These are phyloP conservation scores for Melanostoma scalare DNA, from an alignment of 2,888 invertebrate species.

Conservation along the genomic window DNA sequence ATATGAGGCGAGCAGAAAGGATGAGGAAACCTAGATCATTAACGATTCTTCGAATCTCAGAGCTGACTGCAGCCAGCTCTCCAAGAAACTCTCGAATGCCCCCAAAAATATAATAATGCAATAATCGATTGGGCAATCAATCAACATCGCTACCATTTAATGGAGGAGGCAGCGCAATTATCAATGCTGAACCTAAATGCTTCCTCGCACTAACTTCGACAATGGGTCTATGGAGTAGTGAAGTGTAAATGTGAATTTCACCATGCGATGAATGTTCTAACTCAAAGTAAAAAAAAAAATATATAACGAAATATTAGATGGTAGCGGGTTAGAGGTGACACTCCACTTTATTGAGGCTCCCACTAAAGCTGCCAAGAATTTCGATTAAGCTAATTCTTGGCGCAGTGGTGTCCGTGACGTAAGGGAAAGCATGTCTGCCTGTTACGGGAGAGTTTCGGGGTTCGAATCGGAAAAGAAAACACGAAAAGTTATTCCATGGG, in stretches of 20 bases:
- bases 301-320: no score
- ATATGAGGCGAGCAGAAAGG: slow-evolving; percentile 20
- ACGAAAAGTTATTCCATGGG: no score
- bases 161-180: slow-evolving; percentile 72
- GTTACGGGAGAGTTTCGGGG: no score
- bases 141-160: slow-evolving; percentile 73
- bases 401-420: no score
- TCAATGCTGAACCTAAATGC: slow-evolving; percentile 72
- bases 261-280: neutral
- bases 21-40: slow-evolving; percentile 48
- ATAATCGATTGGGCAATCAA: slow-evolving; percentile 72
- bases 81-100: slow-evolving; percentile 2
- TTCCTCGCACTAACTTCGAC: slow-evolving; percentile 56
- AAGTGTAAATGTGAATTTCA: slow-evolving; percentile 52
- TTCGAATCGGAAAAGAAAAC: no score
- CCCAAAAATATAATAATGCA: slow-evolving; percentile 57
- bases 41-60: slow-evolving; percentile 64
- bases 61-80: slow-evolving; percentile 22
- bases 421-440: no score
- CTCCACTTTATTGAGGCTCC: no score
- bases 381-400: no score
- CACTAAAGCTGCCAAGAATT: no score
- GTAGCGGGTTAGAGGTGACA: no score
- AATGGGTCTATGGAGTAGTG: slow-evolving; percentile 24
- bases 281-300: no score